Percentiles rank a stretch among this genome's conserved stretches.
Evolutionary conservation across 2,113 vertebrate species (phyloP).

Genomic region (Pygathrix nemaeus): DNA sequence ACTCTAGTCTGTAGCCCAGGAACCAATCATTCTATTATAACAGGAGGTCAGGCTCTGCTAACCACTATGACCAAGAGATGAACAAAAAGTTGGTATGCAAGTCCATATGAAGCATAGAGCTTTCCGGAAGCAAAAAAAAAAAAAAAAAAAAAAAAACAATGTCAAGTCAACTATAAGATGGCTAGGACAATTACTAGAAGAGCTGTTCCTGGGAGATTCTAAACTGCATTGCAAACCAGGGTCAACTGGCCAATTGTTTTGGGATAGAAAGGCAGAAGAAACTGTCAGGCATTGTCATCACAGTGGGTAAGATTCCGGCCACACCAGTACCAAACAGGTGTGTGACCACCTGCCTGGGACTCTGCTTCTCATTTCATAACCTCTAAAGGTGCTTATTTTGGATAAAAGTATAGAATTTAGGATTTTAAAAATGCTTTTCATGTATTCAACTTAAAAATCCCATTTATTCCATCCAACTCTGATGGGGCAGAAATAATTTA

Average conservation of each 20-base stretch:
- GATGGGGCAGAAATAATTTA: slow-evolving; percentile 2
- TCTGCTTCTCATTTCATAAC: slow-evolving; percentile 15
- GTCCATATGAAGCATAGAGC: not conserved
- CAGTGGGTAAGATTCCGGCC: not conserved
- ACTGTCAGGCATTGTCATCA: not conserved
- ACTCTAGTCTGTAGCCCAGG: not conserved
- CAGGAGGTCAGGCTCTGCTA: not conserved
- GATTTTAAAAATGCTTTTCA: not conserved
- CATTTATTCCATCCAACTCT: not conserved
- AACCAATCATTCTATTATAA: slow-evolving; percentile 1
- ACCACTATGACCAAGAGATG: not conserved
- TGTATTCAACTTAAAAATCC: slow-evolving; percentile 1
- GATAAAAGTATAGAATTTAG: slow-evolving; percentile 41
- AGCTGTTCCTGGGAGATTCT: not conserved
- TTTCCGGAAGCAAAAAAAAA: not conserved
- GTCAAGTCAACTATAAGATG: not conserved
- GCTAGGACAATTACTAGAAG: not conserved
- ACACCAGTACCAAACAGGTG: not conserved
- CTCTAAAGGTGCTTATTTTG: not conserved
- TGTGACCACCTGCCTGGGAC: not conserved
- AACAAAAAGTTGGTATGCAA: not conserved
- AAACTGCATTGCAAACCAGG: not conserved
- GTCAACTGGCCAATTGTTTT: not conserved
- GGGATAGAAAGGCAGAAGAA: not conserved
- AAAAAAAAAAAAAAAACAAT: not conserved